A percentile compares a stretch with the other conserved stretches of the same genome.
phyloP scores from a whole-genome alignment of 2,113 vertebrate genomes.

The Morone saxatilis region DNA sequence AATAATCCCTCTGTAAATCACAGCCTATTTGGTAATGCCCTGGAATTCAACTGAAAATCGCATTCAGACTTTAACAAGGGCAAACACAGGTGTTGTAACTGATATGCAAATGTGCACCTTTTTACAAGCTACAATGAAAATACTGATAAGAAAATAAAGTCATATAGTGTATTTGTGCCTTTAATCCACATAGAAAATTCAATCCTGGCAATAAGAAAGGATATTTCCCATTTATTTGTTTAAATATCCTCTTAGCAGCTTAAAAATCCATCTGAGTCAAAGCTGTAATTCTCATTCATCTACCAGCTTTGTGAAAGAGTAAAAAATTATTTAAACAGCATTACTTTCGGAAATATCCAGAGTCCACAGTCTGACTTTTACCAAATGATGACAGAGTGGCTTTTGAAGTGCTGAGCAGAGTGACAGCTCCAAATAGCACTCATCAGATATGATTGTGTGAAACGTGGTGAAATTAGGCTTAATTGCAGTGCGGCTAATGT shows the following conservation, averaged over 20 bases:
- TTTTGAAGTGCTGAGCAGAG: constrained; percentile 24
- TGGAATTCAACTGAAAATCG: constrained; percentile 6
- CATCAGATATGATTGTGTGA: constrained; percentile 51
- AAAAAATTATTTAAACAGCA: neutral
- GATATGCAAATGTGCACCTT: constrained; percentile 12
- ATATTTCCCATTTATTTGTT: neutral
- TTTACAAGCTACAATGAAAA: neutral
- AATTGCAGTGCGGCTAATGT: constrained; percentile 41
- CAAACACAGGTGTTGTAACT: constrained; percentile 14
- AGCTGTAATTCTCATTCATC: neutral
- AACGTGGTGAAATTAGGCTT: constrained; percentile 31
- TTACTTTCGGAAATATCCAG: neutral
- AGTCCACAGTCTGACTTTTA: constrained; percentile 32
- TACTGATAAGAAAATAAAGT: neutral
- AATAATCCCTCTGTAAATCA: neutral
- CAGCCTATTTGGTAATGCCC: neutral
- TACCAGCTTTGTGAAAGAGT: neutral
- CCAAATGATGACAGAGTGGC: constrained; percentile 33
- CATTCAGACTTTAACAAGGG: constrained; percentile 2
- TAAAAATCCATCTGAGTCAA: neutral
- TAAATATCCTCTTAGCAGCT: constrained; percentile 8
- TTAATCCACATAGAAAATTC: neutral
- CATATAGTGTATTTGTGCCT: neutral
- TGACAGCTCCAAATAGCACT: constrained; percentile 19
- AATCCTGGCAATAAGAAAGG: neutral